A percentile compares a stretch with the other conserved stretches of the same genome.
These are phyloP conservation scores for Drosophila ambigua DNA, from an alignment of 1,140 invertebrate genomes.

Conservation along the genomic window DNA sequence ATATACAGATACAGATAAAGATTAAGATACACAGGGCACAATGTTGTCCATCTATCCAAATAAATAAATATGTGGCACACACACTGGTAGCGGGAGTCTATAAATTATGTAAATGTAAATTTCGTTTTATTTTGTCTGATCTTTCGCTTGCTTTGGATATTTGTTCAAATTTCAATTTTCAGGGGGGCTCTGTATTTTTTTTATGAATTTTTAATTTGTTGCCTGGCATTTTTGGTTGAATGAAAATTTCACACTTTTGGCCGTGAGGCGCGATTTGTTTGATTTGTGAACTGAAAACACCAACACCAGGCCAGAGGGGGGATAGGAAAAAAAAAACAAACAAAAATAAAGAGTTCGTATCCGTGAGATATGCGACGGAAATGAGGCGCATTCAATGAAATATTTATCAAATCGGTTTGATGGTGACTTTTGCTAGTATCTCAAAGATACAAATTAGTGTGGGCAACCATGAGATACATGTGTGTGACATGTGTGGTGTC, in stretches of 20 bases:
- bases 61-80: slow-evolving; percentile 38
- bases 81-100: slow-evolving; percentile 24
- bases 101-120: slow-evolving; percentile 77
- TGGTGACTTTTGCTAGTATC: slow-evolving; percentile 10
- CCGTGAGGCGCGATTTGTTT: slow-evolving; percentile 50
- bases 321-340: not conserved
- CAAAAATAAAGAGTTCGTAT: not conserved
- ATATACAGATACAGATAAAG: slow-evolving; percentile 29
- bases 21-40: slow-evolving; percentile 19
- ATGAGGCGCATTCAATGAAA: slow-evolving; percentile 17
- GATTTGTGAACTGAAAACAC: slow-evolving; percentile 61
- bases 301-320: not conserved
- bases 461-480: slow-evolving; percentile 1
- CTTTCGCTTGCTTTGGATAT: slow-evolving; percentile 36
- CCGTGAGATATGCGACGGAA: not conserved
- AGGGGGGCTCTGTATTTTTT: slow-evolving; percentile 19
- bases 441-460: slow-evolving; percentile 27
- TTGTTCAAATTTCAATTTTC: slow-evolving; percentile 7
- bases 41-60: slow-evolving; percentile 62
- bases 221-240: slow-evolving; percentile 40
- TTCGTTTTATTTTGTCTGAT: slow-evolving; percentile 37
- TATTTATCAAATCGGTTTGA: slow-evolving; percentile 12
- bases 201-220: slow-evolving; percentile 79
- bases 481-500: too few relatives aligned
- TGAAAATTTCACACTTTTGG: slow-evolving; percentile 60